Evolutionary conservation across 92 coral and sea anemone species (phyloP).

Genomic region (Metridium senile): DNA sequence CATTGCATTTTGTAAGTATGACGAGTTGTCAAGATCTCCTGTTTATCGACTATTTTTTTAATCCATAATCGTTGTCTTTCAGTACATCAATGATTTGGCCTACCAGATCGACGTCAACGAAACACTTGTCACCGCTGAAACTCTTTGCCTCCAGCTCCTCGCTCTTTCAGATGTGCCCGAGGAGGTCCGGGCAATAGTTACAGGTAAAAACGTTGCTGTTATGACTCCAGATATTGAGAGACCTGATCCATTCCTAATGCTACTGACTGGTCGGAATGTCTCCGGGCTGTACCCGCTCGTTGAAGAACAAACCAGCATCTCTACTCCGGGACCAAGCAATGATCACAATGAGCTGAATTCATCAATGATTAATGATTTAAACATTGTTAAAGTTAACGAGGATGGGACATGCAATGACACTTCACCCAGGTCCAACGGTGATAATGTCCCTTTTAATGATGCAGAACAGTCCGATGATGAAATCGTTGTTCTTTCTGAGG

Average conservation of each 20-base stretch:
- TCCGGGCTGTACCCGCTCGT: conserved; percentile 41
- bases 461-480: conserved; percentile 79
- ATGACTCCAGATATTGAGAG: conserved; percentile 85
- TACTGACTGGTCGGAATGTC: conserved; percentile 41
- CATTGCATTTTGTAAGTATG: neutral
- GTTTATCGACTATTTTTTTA: neutral
- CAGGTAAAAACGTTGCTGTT: conserved; percentile 82
- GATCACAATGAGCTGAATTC: conserved; percentile 10
- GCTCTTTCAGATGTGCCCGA: conserved; percentile 79
- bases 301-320: conserved; percentile 15
- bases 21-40: neutral
- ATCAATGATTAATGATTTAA: conserved; percentile 65
- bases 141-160: conserved; percentile 83
- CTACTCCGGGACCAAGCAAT: conserved; percentile 15
- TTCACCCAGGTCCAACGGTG: conserved; percentile 11
- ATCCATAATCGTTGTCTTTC: neutral
- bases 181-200: conserved; percentile 77
- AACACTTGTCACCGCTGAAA: conserved; percentile 76
- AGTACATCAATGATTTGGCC: conserved; percentile 95
- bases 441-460: conserved; percentile 62
- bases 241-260: conserved; percentile 68
- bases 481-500: conserved; percentile 86
- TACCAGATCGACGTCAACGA: conserved; percentile 84
- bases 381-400: conserved; percentile 25
- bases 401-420: conserved; percentile 23